These are phyloP conservation scores for Lymantria dispar DNA, from an alignment of 2,888 invertebrate genomes.

Conservation along the genomic window DNA sequence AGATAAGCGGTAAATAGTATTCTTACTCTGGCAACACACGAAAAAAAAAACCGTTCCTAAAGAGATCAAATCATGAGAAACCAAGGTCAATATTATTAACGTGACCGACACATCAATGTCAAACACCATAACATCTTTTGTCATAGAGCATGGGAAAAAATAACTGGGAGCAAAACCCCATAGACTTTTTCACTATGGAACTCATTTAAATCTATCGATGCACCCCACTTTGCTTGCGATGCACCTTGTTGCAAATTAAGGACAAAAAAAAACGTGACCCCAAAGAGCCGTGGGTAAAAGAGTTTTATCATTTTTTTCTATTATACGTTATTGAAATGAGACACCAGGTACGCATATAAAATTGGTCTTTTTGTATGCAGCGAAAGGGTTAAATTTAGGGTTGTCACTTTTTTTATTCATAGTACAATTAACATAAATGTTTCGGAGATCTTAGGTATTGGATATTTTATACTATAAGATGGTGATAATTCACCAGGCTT, in stretches of 20 bases:
- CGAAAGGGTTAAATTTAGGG: constrained; percentile 60
- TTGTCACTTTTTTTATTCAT: not conserved
- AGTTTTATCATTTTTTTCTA: constrained; percentile 72
- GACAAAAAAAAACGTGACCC: constrained; percentile 78
- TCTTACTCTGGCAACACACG: too few species aligned
- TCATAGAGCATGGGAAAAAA: constrained; percentile 63
- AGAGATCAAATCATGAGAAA: constrained; percentile 13
- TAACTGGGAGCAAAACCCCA: constrained; percentile 54
- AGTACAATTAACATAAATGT: too few species aligned
- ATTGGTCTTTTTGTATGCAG: constrained; percentile 71
- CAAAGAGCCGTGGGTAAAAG: constrained; percentile 79
- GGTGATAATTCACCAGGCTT: too few species aligned
- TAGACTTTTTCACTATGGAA: constrained; percentile 66
- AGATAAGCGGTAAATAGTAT: too few species aligned
- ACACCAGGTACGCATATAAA: constrained; percentile 79
- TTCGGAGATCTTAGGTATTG: too few species aligned
- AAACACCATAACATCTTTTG: constrained; percentile 67
- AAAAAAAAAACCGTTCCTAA: not conserved
- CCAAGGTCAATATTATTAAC: constrained; percentile 46
- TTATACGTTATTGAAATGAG: constrained; percentile 80
- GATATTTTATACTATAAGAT: too few species aligned
- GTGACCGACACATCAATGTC: constrained; percentile 65
- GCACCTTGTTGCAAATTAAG: constrained; percentile 83
- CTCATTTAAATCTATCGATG: constrained; percentile 71
- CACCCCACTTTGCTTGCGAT: constrained; percentile 69